Conservation (phyloP, 1,140 invertebrate species). For the Euwallacea fornicatus region DNA sequence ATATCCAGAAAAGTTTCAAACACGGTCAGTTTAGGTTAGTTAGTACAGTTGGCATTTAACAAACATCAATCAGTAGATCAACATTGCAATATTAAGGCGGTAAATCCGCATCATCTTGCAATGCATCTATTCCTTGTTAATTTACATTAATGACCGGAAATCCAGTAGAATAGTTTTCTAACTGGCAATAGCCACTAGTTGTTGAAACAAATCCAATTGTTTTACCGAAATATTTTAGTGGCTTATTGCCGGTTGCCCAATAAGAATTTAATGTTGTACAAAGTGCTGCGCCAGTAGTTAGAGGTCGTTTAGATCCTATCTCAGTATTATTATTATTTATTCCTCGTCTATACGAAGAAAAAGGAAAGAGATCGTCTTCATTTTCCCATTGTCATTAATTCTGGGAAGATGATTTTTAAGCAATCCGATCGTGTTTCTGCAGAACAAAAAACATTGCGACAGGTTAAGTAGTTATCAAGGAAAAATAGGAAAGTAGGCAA, state of each 20-base stretch:
- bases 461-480: neutral
- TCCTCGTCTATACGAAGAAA: conserved; percentile 17
- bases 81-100: neutral
- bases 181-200: conserved; percentile 28
- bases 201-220: conserved; percentile 37
- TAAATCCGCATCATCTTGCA: conserved; percentile 26
- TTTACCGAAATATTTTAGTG: conserved; percentile 35
- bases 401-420: neutral
- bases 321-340: conserved; percentile 19
- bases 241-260: conserved; percentile 22
- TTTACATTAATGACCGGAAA: conserved; percentile 31
- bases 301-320: conserved; percentile 34
- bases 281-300: conserved; percentile 17
- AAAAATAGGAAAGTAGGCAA: neutral
- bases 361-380: conserved; percentile 1
- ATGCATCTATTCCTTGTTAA: conserved; percentile 28
- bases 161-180: conserved; percentile 33
- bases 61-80: too few relatives aligned
- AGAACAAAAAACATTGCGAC: neutral
- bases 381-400: conserved; percentile 7
- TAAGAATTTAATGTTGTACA: conserved; percentile 14
- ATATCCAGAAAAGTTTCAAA: too few relatives aligned
- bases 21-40: too few relatives aligned
- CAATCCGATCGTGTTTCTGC: neutral
- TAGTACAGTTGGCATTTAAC: too few relatives aligned